Evolutionary conservation across 2,113 vertebrate genomes (phyloP).

Genomic region (Poeciliopsis prolifica): DNA sequence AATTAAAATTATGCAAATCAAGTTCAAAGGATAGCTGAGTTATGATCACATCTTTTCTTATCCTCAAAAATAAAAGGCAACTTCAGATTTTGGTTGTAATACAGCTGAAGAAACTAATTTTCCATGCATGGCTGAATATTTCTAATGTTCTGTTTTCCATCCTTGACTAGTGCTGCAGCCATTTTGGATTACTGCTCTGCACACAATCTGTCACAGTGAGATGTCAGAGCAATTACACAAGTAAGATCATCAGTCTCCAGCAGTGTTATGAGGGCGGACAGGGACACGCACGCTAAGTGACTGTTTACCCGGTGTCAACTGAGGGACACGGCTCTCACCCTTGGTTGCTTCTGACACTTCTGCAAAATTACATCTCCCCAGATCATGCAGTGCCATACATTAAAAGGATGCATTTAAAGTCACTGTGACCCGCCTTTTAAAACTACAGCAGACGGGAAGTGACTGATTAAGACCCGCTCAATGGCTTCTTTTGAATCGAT

Average conservation of each 20-base stretch:
- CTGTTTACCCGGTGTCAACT: conserved; percentile 63
- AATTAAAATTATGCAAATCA: conserved; percentile 75
- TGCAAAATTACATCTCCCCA: conserved; percentile 45
- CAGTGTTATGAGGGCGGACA: conserved; percentile 50
- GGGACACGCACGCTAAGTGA: conserved; percentile 55
- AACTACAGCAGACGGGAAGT: conserved; percentile 21
- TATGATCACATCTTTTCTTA: not conserved
- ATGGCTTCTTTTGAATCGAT: conserved; percentile 19
- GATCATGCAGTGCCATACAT: conserved; percentile 19
- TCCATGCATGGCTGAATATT: conserved; percentile 20
- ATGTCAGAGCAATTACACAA: conserved; percentile 64
- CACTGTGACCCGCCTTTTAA: conserved; percentile 13
- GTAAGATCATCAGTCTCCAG: conserved; percentile 63
- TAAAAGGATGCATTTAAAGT: conserved; percentile 35
- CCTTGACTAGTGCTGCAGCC: conserved; percentile 12
- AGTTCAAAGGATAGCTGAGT: conserved; percentile 36
- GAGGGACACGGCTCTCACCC: conserved; percentile 49
- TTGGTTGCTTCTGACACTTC: conserved; percentile 37
- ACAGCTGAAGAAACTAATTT: not conserved
- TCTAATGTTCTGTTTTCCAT: conserved; percentile 38
- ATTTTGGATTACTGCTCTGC: conserved; percentile 25
- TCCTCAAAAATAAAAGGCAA: not conserved
- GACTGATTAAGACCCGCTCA: conserved; percentile 45
- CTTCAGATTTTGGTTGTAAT: conserved; percentile 7
- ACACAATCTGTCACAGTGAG: conserved; percentile 34